Evolutionary conservation across 30 jellyfish, hydroid and myxozoan species (phyloP), one percentile per base, ranked within the genome.

Genomic region (Chrysaora quinquecirrha): DNA sequence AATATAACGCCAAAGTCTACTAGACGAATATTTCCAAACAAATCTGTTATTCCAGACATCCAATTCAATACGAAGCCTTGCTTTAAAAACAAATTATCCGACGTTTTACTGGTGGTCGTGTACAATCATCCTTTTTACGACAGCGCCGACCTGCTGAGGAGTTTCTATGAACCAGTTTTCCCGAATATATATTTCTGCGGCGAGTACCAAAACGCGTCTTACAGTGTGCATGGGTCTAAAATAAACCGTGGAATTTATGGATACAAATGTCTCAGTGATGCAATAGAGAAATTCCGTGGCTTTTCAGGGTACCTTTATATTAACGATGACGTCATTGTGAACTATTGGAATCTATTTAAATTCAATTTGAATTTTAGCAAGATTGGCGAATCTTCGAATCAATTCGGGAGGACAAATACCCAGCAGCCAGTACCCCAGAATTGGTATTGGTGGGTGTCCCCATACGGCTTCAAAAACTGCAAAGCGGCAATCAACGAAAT

Each of bases 391-490:
- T 93, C 98, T 7, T 80, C 89, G 28, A 86, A 82, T 46, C 95
- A 86, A 48, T 93, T 86, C 75, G 96, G 98, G 0, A 75, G 70
- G 27, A 96, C 48, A 4, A 60, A 50, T 34, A 56, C 71, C 18
- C 70, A 48, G 2, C 90, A 67, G 30, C 64, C 48, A 3, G 77
- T 69, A 38, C 97, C 98, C 1, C 74, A 65, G 52, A 63, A 82
- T 12, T 93, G 98, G 98, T 93, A 93, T 65, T 93, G 98, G 98
- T 93, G 98, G 98, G 58, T 93, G 24, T 93, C 98, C 0, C 98
- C 98, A 10, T 93, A 86, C 50, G 98, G 98, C 23, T 82, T 93
- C 80, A 69, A 82, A 7, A 86, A 93, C 61, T 70, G 94, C 89
- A 62, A 65, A 32, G 48, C 33, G 2, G 97, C 98, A 0, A 87